These are phyloP conservation scores for Enteromius mattozi DNA, from an alignment of 2,797 vertebrate species.

Conservation along the genomic window DNA sequence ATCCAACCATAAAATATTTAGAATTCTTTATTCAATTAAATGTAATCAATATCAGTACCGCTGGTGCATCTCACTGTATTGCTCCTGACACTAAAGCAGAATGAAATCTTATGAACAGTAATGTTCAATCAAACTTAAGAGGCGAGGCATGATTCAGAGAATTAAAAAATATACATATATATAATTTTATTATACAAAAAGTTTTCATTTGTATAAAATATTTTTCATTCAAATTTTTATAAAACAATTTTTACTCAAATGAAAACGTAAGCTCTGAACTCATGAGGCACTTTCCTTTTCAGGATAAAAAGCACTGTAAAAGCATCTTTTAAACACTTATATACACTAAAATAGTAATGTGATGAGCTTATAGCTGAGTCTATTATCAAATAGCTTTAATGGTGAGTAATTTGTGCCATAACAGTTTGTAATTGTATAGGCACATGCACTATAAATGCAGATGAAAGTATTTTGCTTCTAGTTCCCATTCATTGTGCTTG, in stretches of 20 bases:
- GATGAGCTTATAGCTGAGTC: not conserved
- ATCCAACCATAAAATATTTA: not conserved
- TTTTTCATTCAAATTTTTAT: not conserved
- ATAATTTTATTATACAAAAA: too few relatives aligned
- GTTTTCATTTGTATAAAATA: not conserved
- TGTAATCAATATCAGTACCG: not conserved
- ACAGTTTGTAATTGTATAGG: not conserved
- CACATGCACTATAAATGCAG: not conserved
- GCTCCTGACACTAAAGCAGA: not conserved
- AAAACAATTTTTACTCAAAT: not conserved
- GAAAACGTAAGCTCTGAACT: not conserved
- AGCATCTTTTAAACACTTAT: not conserved
- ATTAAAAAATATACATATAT: too few relatives aligned
- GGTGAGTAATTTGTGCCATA: not conserved
- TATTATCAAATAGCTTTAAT: constrained; percentile 1
- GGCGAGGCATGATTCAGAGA: not conserved
- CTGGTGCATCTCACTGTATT: not conserved
- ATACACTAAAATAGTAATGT: not conserved
- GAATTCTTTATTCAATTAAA: not conserved
- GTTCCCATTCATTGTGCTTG: not conserved
- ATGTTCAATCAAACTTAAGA: not conserved
- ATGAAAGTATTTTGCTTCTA: not conserved
- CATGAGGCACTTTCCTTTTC: not conserved
- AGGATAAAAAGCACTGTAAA: not conserved
- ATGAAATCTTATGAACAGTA: not conserved